Percentiles rank a stretch among this genome's conserved stretches.
Conservation (phyloP, 2,888 invertebrate genomes). For the Cerastoderma edule region DNA sequence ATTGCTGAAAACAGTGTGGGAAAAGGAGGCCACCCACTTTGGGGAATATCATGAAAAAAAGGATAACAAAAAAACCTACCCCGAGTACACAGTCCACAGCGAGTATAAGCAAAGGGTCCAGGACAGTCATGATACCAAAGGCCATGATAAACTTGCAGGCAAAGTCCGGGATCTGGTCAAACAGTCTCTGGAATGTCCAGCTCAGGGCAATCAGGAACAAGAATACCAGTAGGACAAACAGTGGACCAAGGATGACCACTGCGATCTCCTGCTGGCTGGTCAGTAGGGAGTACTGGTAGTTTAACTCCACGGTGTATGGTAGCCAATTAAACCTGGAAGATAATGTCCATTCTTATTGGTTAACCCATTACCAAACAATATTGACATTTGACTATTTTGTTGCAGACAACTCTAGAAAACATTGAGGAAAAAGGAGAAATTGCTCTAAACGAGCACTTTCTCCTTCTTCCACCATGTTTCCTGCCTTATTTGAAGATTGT, state of each 20-base stretch:
- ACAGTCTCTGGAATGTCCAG: slow-evolving; percentile 72
- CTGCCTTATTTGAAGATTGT: too few species aligned
- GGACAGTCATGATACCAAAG: slow-evolving; percentile 79
- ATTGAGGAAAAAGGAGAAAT: too few species aligned
- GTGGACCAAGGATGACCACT: slow-evolving; percentile 78
- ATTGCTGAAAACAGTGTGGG: too few species aligned
- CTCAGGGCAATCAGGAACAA: slow-evolving; percentile 71
- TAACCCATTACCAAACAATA: too few species aligned
- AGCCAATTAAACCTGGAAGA: slow-evolving; percentile 79
- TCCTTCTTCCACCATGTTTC: too few species aligned
- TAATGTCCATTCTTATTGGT: not conserved
- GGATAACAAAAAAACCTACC: slow-evolving; percentile 72
- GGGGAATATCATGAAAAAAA: too few species aligned
- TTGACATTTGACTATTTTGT: too few species aligned
- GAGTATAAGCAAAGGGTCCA: slow-evolving; percentile 78
- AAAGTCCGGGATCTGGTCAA: slow-evolving; percentile 78
- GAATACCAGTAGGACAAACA: slow-evolving; percentile 75
- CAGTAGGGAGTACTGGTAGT: slow-evolving; percentile 81
- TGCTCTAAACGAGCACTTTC: too few species aligned
- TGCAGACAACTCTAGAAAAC: too few species aligned
- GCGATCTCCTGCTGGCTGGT: slow-evolving; percentile 77
- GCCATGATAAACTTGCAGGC: slow-evolving; percentile 80
- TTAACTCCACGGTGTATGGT: slow-evolving; percentile 81
- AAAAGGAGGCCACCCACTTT: too few species aligned
- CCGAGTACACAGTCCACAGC: slow-evolving; percentile 76